Evolutionary conservation across 2,888 invertebrate genomes (phyloP).

Genomic region (Aradus depressus): DNA sequence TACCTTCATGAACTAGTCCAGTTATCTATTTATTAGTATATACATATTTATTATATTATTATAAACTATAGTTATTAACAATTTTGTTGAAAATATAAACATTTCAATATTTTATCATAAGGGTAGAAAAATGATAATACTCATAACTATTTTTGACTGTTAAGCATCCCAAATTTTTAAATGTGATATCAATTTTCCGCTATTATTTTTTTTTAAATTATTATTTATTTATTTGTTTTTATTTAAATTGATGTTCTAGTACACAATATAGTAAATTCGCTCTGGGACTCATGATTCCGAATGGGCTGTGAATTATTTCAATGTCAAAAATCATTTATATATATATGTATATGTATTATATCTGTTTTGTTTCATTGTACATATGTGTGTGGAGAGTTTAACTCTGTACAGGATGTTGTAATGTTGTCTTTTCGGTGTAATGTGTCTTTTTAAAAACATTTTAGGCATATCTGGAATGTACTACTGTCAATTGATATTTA

Average conservation of each 20-base stretch:
- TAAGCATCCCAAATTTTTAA: slow-evolving; percentile 26
- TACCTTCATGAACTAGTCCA: slow-evolving; percentile 16
- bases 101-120: slow-evolving; percentile 7
- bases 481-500: slow-evolving; percentile 26
- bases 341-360: slow-evolving; percentile 23
- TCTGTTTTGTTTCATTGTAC: slow-evolving; percentile 21
- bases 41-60: slow-evolving; percentile 10
- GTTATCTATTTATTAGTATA: slow-evolving; percentile 9
- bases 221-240: slow-evolving; percentile 27
- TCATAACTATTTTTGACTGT: slow-evolving; percentile 25
- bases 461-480: slow-evolving; percentile 23
- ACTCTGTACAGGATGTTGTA: slow-evolving; percentile 31
- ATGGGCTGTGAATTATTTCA: slow-evolving; percentile 60
- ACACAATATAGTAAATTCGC: slow-evolving; percentile 27
- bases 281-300: slow-evolving; percentile 49
- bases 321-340: slow-evolving; percentile 27
- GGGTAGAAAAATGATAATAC: slow-evolving; percentile 10
- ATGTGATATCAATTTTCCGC: slow-evolving; percentile 29
- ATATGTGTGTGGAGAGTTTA: slow-evolving; percentile 27
- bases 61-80: slow-evolving; percentile 16
- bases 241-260: too few relatives aligned
- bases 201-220: slow-evolving; percentile 27
- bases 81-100: slow-evolving; percentile 17
- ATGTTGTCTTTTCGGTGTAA: slow-evolving; percentile 28
- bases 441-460: too few relatives aligned